Evolutionary conservation across 2,888 invertebrate genomes (phyloP).

Genomic region (Amiota minor): DNA sequence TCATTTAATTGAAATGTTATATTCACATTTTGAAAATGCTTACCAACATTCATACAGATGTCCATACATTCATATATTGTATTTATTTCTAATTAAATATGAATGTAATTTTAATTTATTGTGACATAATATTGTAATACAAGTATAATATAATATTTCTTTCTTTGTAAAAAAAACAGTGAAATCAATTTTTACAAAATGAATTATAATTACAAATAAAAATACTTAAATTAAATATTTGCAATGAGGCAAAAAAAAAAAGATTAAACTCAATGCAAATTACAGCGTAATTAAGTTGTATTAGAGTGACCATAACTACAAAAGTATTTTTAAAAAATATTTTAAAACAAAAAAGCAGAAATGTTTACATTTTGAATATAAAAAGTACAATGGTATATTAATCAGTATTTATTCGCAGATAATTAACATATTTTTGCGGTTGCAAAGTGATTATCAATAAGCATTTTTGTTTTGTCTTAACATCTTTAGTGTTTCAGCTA

Average conservation of each 20-base stretch:
- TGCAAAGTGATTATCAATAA: neutral
- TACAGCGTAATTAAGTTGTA: constrained; percentile 15
- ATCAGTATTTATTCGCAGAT: neutral
- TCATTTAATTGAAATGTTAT: constrained; percentile 22
- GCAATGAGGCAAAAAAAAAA: neutral
- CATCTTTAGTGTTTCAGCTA: too few relatives aligned
- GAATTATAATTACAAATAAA: neutral
- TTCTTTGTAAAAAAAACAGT: neutral
- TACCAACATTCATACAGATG: too few relatives aligned
- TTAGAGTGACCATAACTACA: constrained; percentile 3
- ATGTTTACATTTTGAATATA: neutral
- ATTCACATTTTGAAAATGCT: neutral
- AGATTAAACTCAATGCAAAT: constrained; percentile 6
- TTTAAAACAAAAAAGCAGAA: neutral
- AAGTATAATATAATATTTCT: constrained; percentile 2
- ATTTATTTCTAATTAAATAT: too few relatives aligned
- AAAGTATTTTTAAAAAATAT: neutral
- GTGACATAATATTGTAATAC: neutral
- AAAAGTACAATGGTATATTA: neutral
- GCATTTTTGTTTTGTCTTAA: too few relatives aligned
- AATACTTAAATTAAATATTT: neutral
- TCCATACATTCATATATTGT: too few relatives aligned
- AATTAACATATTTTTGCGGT: neutral
- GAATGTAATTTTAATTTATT: constrained; percentile 3
- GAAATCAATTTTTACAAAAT: neutral